These are phyloP conservation scores for Epizoanthus rinbou DNA, from an alignment of 92 coral and sea anemone species.

Conservation along the genomic window DNA sequence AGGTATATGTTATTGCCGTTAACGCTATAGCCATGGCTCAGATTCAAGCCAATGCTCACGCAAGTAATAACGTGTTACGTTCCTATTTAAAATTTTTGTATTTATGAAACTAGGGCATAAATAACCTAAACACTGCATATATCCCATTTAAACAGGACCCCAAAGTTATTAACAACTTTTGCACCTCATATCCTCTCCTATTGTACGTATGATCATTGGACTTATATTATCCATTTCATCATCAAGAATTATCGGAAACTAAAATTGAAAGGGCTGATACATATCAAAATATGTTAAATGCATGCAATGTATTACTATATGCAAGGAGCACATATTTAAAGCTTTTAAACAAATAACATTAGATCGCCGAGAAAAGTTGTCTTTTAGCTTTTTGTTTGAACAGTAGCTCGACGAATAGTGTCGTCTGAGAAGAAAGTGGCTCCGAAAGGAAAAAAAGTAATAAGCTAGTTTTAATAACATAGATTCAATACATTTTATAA, in stretches of 20 bases:
- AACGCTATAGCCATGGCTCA: too few species aligned
- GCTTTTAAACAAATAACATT: not conserved
- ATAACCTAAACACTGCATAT: too few species aligned
- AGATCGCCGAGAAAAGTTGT: too few species aligned
- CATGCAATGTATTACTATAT: not conserved
- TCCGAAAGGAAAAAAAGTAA: not conserved
- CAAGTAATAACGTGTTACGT: too few species aligned
- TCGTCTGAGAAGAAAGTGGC: constrained; percentile 3
- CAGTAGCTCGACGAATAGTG: not conserved
- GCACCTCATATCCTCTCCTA: not conserved
- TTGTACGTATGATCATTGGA: not conserved
- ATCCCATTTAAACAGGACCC: constrained; percentile 8
- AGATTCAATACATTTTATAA: constrained; percentile 40
- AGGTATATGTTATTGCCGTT: not conserved
- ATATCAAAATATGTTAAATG: not conserved
- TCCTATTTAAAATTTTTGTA: too few species aligned
- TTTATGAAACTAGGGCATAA: not conserved
- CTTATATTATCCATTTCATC: constrained; percentile 2
- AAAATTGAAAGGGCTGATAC: not conserved
- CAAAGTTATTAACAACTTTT: not conserved
- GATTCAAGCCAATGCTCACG: too few species aligned
- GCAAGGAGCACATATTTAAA: not conserved
- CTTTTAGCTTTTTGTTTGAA: not conserved
- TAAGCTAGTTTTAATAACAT: constrained; percentile 39
- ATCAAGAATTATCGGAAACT: not conserved